Evolutionary conservation across 2,797 vertebrate species (phyloP).

Genomic region (Prunella strophiata): DNA sequence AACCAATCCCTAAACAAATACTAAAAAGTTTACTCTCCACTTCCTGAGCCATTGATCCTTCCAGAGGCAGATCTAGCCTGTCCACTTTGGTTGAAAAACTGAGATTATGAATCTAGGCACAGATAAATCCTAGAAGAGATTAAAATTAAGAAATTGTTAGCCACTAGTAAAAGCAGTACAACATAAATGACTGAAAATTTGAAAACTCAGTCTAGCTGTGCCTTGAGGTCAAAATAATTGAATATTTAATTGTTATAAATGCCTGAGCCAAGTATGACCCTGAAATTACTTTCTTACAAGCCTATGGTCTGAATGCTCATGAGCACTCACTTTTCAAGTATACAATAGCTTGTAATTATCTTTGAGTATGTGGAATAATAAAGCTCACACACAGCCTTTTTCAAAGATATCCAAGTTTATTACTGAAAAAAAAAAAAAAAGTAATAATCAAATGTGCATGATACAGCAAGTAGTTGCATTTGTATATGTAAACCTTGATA

Average conservation of each 20-base stretch:
- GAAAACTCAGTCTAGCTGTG: neutral
- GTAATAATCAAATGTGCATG: constrained; percentile 82
- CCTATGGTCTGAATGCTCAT: neutral
- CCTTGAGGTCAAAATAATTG: neutral
- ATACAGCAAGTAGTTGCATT: constrained; percentile 75
- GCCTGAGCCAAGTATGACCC: neutral
- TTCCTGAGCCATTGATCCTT: neutral
- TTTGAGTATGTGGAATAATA: constrained; percentile 57
- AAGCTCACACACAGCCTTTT: constrained; percentile 68
- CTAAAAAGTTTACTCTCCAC: neutral
- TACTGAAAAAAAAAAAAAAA: constrained; percentile 87
- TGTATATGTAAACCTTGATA: constrained; percentile 86
- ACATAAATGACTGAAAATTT: neutral
- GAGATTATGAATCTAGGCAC: neutral
- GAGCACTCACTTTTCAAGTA: neutral
- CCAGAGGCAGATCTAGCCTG: neutral
- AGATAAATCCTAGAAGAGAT: neutral
- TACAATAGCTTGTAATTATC: neutral
- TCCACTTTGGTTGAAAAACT: neutral
- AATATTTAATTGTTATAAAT: neutral
- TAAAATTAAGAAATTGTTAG: neutral
- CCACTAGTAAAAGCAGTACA: neutral
- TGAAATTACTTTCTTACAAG: neutral
- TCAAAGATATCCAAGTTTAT: constrained; percentile 78
- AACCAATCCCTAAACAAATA: neutral